These are phyloP conservation scores for Prosopocoilus inquinatus DNA, from an alignment of 2,888 invertebrate species.

Conservation along the genomic window DNA sequence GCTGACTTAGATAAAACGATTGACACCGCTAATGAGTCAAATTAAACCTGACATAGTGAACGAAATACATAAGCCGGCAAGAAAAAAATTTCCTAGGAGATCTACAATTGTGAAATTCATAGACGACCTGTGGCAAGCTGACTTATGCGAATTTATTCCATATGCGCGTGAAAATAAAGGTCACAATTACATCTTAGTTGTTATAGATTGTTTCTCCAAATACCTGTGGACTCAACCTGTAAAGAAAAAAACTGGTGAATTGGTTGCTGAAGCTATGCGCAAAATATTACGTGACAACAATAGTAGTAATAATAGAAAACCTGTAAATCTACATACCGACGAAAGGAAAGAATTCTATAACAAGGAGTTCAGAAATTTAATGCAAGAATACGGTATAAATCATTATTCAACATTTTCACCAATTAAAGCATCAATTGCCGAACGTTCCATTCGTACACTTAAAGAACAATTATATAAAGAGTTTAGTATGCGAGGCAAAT, in stretches of 20 bases:
- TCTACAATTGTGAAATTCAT: constrained; percentile 40
- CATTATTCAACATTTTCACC: constrained; percentile 28
- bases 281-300: too few species aligned
- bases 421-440: constrained; percentile 27
- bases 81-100: constrained; percentile 41
- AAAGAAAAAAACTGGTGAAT: constrained; percentile 38
- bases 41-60: constrained; percentile 8
- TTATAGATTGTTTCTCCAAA: constrained; percentile 46
- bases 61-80: constrained; percentile 43
- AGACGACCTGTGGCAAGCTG: constrained; percentile 49
- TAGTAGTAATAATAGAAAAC: constrained; percentile 11
- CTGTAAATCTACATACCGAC: constrained; percentile 37
- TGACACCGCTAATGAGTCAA: neutral
- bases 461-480: too few species aligned
- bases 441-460: constrained; percentile 1
- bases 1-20: neutral
- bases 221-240: constrained; percentile 42
- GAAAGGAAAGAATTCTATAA: constrained; percentile 38
- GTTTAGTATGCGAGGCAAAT: constrained; percentile 25
- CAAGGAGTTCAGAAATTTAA: constrained; percentile 29
- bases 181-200: constrained; percentile 40
- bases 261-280: constrained; percentile 31
- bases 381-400: constrained; percentile 30
- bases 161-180: too few species aligned
- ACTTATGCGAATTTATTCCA: constrained; percentile 26